phyloP scores from a whole-genome alignment of 2,888 invertebrate genomes.

The Carabus problematicus region DNA sequence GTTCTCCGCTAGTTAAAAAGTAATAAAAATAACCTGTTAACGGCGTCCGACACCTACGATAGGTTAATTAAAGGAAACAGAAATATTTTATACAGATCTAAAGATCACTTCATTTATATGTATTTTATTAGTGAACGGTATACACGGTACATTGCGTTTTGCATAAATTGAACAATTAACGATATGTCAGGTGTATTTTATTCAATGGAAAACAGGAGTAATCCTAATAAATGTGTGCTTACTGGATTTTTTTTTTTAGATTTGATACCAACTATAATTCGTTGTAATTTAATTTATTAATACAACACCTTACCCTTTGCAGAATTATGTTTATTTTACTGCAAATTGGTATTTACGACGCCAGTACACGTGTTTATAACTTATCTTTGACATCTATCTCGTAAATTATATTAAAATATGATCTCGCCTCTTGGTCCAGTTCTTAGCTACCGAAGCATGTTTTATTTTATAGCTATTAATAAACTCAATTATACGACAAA shows the following conservation, averaged over 20 bases:
- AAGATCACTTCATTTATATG: too few relatives aligned
- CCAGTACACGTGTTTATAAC: conserved; percentile 26
- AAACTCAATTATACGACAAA: too few relatives aligned
- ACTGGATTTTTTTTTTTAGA: too few relatives aligned
- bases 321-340: conserved; percentile 22
- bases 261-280: neutral
- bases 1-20: too few relatives aligned
- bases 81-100: too few relatives aligned
- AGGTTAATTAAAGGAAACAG: too few relatives aligned
- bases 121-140: too few relatives aligned
- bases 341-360: conserved; percentile 25
- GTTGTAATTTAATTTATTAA: conserved; percentile 17
- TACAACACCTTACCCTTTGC: neutral
- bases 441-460: conserved; percentile 7
- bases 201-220: neutral
- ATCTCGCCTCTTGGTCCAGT: conserved; percentile 20
- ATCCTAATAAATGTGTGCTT: conserved; percentile 7
- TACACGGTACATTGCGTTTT: too few relatives aligned
- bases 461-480: too few relatives aligned
- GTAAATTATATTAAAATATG: conserved; percentile 37
- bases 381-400: conserved; percentile 31
- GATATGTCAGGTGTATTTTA: neutral
- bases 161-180: conserved; percentile 10
- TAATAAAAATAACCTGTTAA: too few relatives aligned
- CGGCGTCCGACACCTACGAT: too few relatives aligned